A percentile compares a stretch with the other conserved stretches of the same genome.
These are phyloP conservation scores for Erannis defoliaria DNA, from an alignment of 2,888 invertebrate genomes.

Conservation along the genomic window DNA sequence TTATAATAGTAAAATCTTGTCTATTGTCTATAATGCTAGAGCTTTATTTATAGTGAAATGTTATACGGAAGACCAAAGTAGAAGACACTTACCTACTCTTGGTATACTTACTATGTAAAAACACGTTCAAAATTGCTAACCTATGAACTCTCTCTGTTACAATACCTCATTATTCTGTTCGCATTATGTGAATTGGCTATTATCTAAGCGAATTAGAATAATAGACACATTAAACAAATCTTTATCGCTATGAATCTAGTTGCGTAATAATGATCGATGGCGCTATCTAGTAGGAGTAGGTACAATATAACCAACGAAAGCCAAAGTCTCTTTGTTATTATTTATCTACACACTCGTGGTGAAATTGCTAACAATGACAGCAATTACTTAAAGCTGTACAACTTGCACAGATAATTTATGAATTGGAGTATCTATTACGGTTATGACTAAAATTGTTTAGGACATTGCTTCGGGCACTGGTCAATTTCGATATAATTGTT, in stretches of 20 bases:
- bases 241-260: conserved; percentile 47
- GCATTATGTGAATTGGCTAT: conserved; percentile 43
- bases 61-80: background rate
- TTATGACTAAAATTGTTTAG: background rate
- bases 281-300: conserved; percentile 4
- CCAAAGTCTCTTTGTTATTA: background rate
- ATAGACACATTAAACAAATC: conserved; percentile 50
- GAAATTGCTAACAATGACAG: conserved; percentile 8
- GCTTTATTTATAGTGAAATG: too few relatives aligned
- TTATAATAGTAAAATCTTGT: too few relatives aligned
- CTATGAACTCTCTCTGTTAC: conserved; percentile 43
- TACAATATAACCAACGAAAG: conserved; percentile 1
- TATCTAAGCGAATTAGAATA: conserved; percentile 46
- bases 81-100: background rate
- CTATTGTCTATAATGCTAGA: too few relatives aligned
- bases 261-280: conserved; percentile 56
- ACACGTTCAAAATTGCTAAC: conserved; percentile 37
- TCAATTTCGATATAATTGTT: conserved; percentile 4
- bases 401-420: background rate
- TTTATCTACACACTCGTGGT: conserved; percentile 3
- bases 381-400: background rate
- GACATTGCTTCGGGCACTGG: background rate
- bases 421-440: background rate
- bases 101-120: conserved; percentile 36
- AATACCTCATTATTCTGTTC: conserved; percentile 35